Evolutionary conservation across 2,113 vertebrate genomes (phyloP), one percentile per base, ranked within the genome.

Genomic region (Bagarius yarrelli): DNA sequence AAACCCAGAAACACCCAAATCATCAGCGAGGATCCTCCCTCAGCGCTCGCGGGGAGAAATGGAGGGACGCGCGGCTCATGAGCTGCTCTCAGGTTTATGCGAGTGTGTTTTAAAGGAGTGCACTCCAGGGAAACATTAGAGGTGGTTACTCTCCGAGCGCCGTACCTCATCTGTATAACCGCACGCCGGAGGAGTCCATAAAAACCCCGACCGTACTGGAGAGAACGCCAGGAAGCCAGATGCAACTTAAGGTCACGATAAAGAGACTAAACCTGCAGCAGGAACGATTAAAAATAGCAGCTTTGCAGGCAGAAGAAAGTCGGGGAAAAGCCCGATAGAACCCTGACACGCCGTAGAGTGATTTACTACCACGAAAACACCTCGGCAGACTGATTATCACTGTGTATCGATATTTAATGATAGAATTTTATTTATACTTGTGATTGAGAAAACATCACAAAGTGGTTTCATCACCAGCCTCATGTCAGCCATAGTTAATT

Each of bases 1-100:
- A 83, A 85, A 85, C 81, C 36, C 78, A 81, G 81, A 81, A 83
- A 85, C 84, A 77, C 84, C 84, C 84, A 83, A 85, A 83, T 85
- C 81, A 78, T 83, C 83, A 59, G 34, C n/a, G 36, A 82, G 80
- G 81, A 81, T 81, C 81, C 80, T 88, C 82, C 86, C 78, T 56
- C 53, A 72, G 60, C 47, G 72, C 87, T 86, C 79, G 75, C 74
- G 83, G 32, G 71, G 79, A 83, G 79, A 84, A 85, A 86, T 87
- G 81, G 78, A 47, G 82, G 66, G 83, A 66, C 78, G 80, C 75
- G 50, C 83, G 84, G 79, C 81, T 83, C 76, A 57, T 57, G 55
- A 79, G 84, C 83, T 78, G 36, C 74, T 70, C 79, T 61, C 34
- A 60, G 30, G 71, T 89, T 87, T 86, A 81, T 83, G 74, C 70